These are phyloP conservation scores for Sceliomorpha sp. DNA, from an alignment of 2,888 invertebrate species.

Conservation along the genomic window DNA sequence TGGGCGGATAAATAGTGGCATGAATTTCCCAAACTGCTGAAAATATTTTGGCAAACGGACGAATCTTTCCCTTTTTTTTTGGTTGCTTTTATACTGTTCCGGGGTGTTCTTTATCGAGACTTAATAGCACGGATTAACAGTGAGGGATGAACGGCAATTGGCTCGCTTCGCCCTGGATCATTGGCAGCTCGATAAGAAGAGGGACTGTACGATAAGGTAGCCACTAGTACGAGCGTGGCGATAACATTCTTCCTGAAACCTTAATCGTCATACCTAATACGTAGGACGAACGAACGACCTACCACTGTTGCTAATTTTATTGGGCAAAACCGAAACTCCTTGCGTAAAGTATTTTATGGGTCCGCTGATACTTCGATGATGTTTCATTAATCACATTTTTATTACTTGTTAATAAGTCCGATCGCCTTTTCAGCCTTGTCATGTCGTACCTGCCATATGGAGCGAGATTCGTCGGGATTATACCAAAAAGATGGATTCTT, in stretches of 20 bases:
- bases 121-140: slow-evolving; percentile 71
- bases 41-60: too few species aligned
- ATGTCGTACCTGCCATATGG: too few species aligned
- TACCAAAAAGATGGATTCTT: too few species aligned
- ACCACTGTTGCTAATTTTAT: background rate
- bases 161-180: slow-evolving; percentile 68
- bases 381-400: too few species aligned
- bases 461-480: too few species aligned
- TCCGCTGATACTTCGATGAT: too few species aligned
- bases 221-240: slow-evolving; percentile 28
- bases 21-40: too few species aligned
- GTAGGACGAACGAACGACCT: slow-evolving; percentile 8
- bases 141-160: slow-evolving; percentile 74
- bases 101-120: slow-evolving; percentile 53
- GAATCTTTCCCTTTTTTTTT: too few species aligned
- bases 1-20: slow-evolving; percentile 41
- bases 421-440: too few species aligned
- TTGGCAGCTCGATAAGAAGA: slow-evolving; percentile 69
- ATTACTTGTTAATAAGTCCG: too few species aligned
- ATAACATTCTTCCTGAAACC: slow-evolving; percentile 40
- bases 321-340: too few species aligned
- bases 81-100: slow-evolving; percentile 30
- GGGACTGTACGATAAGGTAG: slow-evolving; percentile 61
- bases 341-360: too few species aligned
- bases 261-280: slow-evolving; percentile 36